Evolutionary conservation across 1,140 invertebrate species (phyloP).

Genomic region (Aricia agestis): DNA sequence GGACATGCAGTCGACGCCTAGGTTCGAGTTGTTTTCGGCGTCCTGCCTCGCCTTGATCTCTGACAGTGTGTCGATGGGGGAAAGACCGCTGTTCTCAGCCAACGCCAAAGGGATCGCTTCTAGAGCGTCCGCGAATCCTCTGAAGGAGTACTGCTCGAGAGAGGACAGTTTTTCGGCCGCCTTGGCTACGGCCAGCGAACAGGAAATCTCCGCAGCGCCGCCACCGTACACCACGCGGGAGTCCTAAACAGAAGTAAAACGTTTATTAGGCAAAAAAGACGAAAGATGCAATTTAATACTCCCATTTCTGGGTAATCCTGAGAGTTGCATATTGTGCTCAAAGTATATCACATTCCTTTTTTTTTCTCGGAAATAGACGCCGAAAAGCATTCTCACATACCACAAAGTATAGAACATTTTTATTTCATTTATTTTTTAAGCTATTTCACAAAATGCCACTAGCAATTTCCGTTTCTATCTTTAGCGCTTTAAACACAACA

Average conservation of each 20-base stretch:
- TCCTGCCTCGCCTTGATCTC: conserved; percentile 95
- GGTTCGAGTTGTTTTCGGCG: conserved; percentile 87
- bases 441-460: no score
- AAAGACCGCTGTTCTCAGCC: conserved; percentile 97
- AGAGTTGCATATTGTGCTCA: no score
- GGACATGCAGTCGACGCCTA: conserved; percentile 97
- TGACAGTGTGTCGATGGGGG: conserved; percentile 94
- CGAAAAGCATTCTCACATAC: no score
- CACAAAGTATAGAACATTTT: no score
- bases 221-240: conserved; percentile 97
- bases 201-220: conserved; percentile 97
- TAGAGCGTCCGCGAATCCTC: conserved; percentile 96
- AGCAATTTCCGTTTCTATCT: no score
- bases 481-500: no score
- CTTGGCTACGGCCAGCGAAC: conserved; percentile 91
- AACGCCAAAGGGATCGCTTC: conserved; percentile 96
- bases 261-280: neutral
- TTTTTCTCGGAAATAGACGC: no score
- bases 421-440: no score
- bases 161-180: conserved; percentile 95
- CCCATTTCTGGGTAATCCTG: no score
- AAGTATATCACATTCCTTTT: no score
- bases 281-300: no score
- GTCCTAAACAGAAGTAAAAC: conserved; percentile 77
- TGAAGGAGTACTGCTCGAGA: conserved; percentile 97